Percentiles rank a stretch among this genome's conserved stretches.
These are phyloP conservation scores for Vanessa atalanta DNA, from an alignment of 1,140 invertebrate genomes.

Conservation along the genomic window DNA sequence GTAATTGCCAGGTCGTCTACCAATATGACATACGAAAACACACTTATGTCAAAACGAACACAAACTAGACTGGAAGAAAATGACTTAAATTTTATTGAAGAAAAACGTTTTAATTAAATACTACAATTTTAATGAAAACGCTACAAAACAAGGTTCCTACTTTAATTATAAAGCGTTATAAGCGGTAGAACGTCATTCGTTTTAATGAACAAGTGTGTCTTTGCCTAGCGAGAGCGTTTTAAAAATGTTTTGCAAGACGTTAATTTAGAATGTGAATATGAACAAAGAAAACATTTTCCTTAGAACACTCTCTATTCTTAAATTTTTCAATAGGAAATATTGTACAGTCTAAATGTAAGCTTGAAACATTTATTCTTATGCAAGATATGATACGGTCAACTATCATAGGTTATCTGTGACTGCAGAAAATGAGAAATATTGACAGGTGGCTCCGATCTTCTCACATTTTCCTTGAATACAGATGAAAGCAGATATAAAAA, in stretches of 20 bases:
- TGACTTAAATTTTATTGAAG: neutral
- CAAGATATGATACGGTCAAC: no score
- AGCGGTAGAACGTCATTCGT: neutral
- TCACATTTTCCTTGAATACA: no score
- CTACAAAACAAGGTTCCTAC: neutral
- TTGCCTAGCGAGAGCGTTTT: neutral
- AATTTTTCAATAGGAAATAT: neutral
- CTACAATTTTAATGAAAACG: neutral
- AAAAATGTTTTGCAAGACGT: constrained; percentile 3
- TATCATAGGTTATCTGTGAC: no score
- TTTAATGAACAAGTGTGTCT: neutral
- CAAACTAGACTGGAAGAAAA: neutral
- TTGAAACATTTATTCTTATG: neutral
- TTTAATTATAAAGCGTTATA: constrained; percentile 8
- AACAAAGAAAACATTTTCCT: constrained; percentile 8
- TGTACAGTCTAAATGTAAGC: neutral
- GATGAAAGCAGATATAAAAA: no score
- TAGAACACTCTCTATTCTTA: neutral
- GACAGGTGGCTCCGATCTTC: no score
- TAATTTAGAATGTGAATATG: neutral
- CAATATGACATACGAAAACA: no score
- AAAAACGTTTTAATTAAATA: no score
- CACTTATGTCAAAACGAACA: no score
- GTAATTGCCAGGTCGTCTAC: no score
- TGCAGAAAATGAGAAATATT: no score